Conservation (phyloP, 1,140 invertebrate genomes). For the Argopecten irradians region DNA sequence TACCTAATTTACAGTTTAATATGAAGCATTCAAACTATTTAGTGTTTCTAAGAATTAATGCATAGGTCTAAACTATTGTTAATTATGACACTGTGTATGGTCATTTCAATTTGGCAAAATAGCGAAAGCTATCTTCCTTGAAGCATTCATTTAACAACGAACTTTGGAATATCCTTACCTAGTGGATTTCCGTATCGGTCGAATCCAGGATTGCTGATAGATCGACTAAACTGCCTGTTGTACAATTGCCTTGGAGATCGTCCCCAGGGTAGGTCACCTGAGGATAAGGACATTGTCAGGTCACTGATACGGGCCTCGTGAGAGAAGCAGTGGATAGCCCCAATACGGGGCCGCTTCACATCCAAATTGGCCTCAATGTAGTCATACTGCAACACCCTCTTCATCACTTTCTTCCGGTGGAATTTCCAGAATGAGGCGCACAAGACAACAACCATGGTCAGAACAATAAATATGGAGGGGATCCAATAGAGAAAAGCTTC, state of each 20-base stretch:
- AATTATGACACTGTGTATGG: too few species aligned
- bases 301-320: conserved; percentile 28
- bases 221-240: background rate
- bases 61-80: too few species aligned
- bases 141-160: too few species aligned
- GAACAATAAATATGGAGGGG: conserved; percentile 37
- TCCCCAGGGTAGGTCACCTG: background rate
- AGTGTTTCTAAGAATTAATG: too few species aligned
- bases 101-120: too few species aligned
- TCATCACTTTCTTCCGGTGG: conserved; percentile 40
- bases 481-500: conserved; percentile 46
- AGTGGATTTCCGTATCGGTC: background rate
- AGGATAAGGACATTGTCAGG: background rate
- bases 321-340: conserved; percentile 45
- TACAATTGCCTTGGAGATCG: background rate
- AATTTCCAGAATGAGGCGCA: conserved; percentile 44
- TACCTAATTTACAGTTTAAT: too few species aligned
- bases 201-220: background rate
- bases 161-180: background rate
- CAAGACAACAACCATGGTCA: conserved; percentile 39
- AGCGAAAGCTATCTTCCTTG: too few species aligned
- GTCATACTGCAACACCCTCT: conserved; percentile 30
- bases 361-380: conserved; percentile 40
- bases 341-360: conserved; percentile 45
- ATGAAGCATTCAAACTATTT: too few species aligned